Evolutionary conservation across 2,888 invertebrate genomes (phyloP), one percentile per base, ranked within the genome.

Genomic region (Scrobipalpa atriplicella): DNA sequence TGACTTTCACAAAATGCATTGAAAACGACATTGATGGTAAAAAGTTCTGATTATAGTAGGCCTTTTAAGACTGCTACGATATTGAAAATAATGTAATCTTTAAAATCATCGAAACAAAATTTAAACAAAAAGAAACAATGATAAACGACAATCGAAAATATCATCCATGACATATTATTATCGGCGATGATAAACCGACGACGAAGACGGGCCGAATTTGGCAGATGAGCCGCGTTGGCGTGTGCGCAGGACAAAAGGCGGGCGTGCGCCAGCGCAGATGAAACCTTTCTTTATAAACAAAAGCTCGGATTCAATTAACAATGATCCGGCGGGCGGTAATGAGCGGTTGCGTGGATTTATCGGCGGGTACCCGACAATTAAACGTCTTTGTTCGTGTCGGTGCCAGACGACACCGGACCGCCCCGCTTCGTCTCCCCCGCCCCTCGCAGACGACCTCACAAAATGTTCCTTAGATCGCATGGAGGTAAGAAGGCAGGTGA

Each of bases 251-350:
- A 52, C 51, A 63, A 52, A 52, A 38, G 38, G 52, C 38, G 13
- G 52, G 62, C 61, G 61, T 47, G 62, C 47, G 63, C 63, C 8
- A 18, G 52, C 38, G 63, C 66, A 64, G 29, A 29, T 29, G 29
- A 29, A 29, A 29, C 61, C 63, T 64, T 43, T 61, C 62, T 38
- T 58, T 67, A 65, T 75, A 79, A 85, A 86, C 82, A 86, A 84
- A 84, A 78, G 81, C 75, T 80, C 80, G 80, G 78, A 85, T 91
- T 92, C 92, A 92, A 92, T 92, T 92, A 92, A 90, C 87, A 87
- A 90, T 85, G 84, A 85, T 84, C 82, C 84, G 87, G 89, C 87
- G 85, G 82, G 83, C 75, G 75, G 81, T 92, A 92, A 92, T 92
- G 86, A 90, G 83, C 70, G 90, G 92, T 87, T 91, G 76, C 77